Base-by-base conservation (phyloP, 2,113 vertebrate species). In the Pelvicachromis taeniatus region DNA sequence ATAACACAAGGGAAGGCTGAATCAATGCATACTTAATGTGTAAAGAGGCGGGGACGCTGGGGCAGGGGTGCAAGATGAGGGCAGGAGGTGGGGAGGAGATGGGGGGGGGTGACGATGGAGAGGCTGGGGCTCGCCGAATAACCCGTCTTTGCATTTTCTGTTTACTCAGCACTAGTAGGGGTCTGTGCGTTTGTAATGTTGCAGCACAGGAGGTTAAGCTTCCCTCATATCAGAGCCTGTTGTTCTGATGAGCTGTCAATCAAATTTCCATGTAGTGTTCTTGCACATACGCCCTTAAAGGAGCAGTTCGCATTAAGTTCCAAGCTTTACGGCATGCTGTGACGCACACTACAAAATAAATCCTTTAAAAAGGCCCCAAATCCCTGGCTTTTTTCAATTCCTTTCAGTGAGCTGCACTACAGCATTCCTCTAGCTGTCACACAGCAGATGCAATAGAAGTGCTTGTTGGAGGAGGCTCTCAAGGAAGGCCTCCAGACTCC, bases 11-110 rank as follows among this genome's bases (percentile, higher is more conserved):
- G 94, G 95, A 94, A 93, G 90, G 96, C 94, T 94, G 88, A 96
- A 95, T 95, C 86, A 94, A 96, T 93, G 96, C 96, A 95, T 96
- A 92, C 96, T 95, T 96, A 96, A 96, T 96, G 95, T 90, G 59
- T 50, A 85, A 91, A 80, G 92, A 92, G 93, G 92, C 84, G 90
- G 90, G 92, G 88, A 87, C 78, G 90, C 63, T 88, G 87, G 90
- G 92, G 90, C 87, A 90, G 90, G 92, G 88, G 89, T 88, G 93
- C 91, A 93, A 92, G 82, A 85, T n/a, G 89, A 90, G 92, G 93
- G 91, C 89, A 90, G 73, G 81, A 61, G 90, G 89, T 79, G 87
- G 89, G 87, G 87, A 84, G 73, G 83, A 81, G 91, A 81, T 23
- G 13, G 6, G 35, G 83, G 50, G 88, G 73, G 33, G 68, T n/a